A percentile compares a stretch with the other conserved stretches of the same genome.
These are phyloP conservation scores for Drosophila watanabei DNA, from an alignment of 1,140 invertebrate species.

Conservation along the genomic window DNA sequence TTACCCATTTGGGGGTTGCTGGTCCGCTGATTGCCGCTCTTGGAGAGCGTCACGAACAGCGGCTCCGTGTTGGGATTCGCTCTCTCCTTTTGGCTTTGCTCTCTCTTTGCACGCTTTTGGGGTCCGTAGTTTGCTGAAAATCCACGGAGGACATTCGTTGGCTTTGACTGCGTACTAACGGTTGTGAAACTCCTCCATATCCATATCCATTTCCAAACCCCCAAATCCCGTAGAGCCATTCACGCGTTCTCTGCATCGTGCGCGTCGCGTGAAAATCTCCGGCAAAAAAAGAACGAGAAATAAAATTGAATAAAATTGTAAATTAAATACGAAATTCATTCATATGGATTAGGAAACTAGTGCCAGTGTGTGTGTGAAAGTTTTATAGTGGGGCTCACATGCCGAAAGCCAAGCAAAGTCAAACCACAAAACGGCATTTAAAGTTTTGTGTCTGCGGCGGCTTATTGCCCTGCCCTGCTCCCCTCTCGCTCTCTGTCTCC, in stretches of 20 bases:
- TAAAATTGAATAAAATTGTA: conserved; percentile 35
- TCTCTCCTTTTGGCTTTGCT: conserved; percentile 5
- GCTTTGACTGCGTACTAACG: conserved; percentile 78
- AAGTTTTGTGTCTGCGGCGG: conserved; percentile 75
- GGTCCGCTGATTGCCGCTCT: conserved; percentile 43
- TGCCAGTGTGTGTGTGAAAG: conserved; percentile 18
- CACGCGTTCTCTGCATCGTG: conserved; percentile 40
- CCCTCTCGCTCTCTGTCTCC: conserved; percentile 13
- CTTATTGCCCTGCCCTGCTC: conserved; percentile 65
- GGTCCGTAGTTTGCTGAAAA: conserved; percentile 46
- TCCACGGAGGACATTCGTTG: conserved; percentile 73
- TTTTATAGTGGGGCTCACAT: conserved; percentile 6
- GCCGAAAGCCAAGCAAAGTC: conserved; percentile 58
- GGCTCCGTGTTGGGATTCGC: conserved; percentile 71
- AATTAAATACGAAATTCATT: conserved; percentile 15
- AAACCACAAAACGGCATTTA: conserved; percentile 76
- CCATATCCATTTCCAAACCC: conserved; percentile 33
- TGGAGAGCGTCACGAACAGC: conserved; percentile 46
- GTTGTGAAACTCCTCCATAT: conserved; percentile 72
- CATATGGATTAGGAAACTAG: conserved; percentile 12
- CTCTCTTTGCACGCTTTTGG: conserved; percentile 53
- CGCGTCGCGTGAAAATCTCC: conserved; percentile 67
- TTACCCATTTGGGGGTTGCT: conserved; percentile 65
- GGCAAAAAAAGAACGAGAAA: conserved; percentile 38
- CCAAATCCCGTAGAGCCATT: conserved; percentile 31